Base-by-base conservation (phyloP, 2,888 invertebrate species). In the Cyaniris semiargus region DNA sequence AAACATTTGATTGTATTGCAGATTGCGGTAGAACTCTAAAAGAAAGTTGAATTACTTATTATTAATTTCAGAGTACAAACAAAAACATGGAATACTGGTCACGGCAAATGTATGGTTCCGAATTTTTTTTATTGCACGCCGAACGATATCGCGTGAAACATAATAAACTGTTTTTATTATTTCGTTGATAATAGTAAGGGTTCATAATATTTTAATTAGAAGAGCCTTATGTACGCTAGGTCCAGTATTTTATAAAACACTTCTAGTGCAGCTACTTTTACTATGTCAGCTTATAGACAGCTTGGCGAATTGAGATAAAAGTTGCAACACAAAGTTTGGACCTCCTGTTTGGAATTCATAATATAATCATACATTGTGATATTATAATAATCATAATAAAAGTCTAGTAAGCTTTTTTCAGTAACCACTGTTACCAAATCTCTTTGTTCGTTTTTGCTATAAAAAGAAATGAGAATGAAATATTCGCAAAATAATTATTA, bases 401-500 rank as follows among this genome's bases (percentile, higher is more conserved):
- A 10, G 38, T 44, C 10, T 44, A 13, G 44, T 7, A 3, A 3
- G 44, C 44, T 44, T 44, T 38, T 44, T 44, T 44, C 44, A 44
- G 44, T 44, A 44, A 44, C 10, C 10, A 10, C 8, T 8, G 13
- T 21, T 23, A 23, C 7, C 1, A 10, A 6, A 13, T 3, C 5
- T 4, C 23, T 27, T 66, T 66, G 66, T 66, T 66, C 31, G 66
- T 66, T 66, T 66, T 66, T 66, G 27, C 21, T 5, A 27, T 10
- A 66, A 27, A 66, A 66, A 66, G 15, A 66, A 66, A 13, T 66
- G 23, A 13, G 27, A 66, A 7, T 27, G 71, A 71, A 71, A 71
- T 71, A 71, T 71, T 38, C 71, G 4, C 71, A 38, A 38, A 71
- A 71, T 71, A 71, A 71, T 71, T 38, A 38, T 70, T 71, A 71